Base-by-base conservation (phyloP, 2,113 vertebrate genomes). In the Equus quagga region DNA sequence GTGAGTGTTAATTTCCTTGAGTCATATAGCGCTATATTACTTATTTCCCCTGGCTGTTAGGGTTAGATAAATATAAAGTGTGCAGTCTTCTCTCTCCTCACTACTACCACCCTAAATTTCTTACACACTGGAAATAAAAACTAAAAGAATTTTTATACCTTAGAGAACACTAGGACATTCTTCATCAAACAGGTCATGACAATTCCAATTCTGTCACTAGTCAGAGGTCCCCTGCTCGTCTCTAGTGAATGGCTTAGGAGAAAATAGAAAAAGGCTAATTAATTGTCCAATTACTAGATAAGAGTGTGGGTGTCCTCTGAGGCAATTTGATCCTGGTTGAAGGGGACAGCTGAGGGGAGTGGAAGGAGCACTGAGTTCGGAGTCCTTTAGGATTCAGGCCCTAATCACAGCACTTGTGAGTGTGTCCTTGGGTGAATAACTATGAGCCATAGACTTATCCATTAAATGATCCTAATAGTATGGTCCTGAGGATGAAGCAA, bases 391-490 rank as follows among this genome's bases (percentile, higher is more conserved):
- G 17, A 14, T 56, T 56, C 60, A 64, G 73, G 58, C 54, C 36
- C 36, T 9, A 18, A 8, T 17, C 13, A 3, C 17, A 26, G 14
- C 26, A 1, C n/a, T 12, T 88, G 14, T 54, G 15, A 36, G 6
- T 21, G 33, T 79, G 28, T 58, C 31, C 15, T 92, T 67, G 18
- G 46, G 4, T 62, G 49, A 75, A 21, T 51, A 24, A 60, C 26
- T 64, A 23, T 23, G n/a, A 51, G 17, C 8, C 5, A 1, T 6
- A 15, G 46, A n/a, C 8, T 67, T 12, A 3, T 62, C 54, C 6
- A 8, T 19, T 83, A 62, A 64, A 13, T 2, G 23, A 9, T 18
- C 2, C 12, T 4, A 36, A 60, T 6, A 67, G 26, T 2, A 0
- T 19, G 19, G 69, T n/a, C n/a, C 9, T 41, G 60, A 41, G 41